These are phyloP conservation scores for Sander vitreus DNA, from an alignment of 2,113 vertebrate genomes.

Conservation along the genomic window DNA sequence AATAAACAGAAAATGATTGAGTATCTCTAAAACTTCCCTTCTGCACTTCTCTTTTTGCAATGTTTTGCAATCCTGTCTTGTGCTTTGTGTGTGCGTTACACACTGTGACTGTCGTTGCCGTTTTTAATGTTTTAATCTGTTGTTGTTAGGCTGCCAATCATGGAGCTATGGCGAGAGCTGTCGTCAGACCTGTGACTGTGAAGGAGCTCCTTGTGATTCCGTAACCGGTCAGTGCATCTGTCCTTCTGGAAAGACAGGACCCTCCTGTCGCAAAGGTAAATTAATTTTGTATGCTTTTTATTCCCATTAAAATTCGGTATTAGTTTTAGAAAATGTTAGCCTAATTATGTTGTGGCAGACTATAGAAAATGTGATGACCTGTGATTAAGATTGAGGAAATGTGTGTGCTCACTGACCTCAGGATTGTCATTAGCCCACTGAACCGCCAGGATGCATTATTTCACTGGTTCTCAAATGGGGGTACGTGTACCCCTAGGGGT, in stretches of 20 bases:
- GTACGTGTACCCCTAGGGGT: no score
- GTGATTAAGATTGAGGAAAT: not conserved
- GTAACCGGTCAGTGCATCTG: slow-evolving; percentile 81
- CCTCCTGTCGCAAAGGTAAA: slow-evolving; percentile 71
- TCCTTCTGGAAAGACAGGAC: slow-evolving; percentile 81
- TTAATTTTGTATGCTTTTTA: not conserved
- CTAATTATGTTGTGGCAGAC: not conserved
- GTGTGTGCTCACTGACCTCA: slow-evolving; percentile 24
- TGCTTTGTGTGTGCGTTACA: not conserved
- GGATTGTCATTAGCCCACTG: not conserved
- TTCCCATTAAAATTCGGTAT: not conserved
- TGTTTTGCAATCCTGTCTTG: not conserved
- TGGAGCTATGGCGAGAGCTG: slow-evolving; percentile 74
- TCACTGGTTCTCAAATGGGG: no score
- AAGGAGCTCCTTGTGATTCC: slow-evolving; percentile 65
- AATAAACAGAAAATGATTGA: slow-evolving; percentile 46
- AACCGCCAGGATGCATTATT: not conserved
- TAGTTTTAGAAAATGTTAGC: not conserved
- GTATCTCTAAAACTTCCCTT: slow-evolving; percentile 21
- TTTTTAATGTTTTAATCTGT: slow-evolving; percentile 10
- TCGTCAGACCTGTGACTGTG: slow-evolving; percentile 75
- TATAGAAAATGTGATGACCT: not conserved
- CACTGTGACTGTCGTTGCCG: not conserved
- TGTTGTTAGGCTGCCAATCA: slow-evolving; percentile 70
- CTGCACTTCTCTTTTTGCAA: slow-evolving; percentile 22